Percentiles rank a stretch among this genome's conserved stretches.
Evolutionary conservation across 2,113 vertebrate species (phyloP).

Genomic region (Solea solea): DNA sequence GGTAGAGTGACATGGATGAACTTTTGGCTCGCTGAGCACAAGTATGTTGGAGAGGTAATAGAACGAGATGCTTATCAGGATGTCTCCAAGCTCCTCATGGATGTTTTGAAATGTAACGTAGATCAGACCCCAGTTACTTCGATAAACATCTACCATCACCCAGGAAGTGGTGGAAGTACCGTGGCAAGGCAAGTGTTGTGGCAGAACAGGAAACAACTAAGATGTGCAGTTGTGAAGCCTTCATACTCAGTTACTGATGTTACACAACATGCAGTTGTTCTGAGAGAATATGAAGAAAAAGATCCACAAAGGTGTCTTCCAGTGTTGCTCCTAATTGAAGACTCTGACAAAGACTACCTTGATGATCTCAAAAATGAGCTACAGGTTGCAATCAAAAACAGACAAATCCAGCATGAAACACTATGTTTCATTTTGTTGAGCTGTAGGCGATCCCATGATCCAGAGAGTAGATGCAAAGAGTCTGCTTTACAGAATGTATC

Average conservation of each 20-base stretch:
- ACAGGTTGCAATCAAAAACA: slow-evolving; percentile 69
- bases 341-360: slow-evolving; percentile 82
- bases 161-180: slow-evolving; percentile 89
- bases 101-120: slow-evolving; percentile 43
- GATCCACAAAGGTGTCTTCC: slow-evolving; percentile 77
- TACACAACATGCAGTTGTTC: slow-evolving; percentile 77
- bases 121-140: slow-evolving; percentile 69
- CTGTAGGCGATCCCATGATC: slow-evolving; percentile 81
- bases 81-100: slow-evolving; percentile 53
- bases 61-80: slow-evolving; percentile 61
- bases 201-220: slow-evolving; percentile 80
- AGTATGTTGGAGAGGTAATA: slow-evolving; percentile 79
- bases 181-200: slow-evolving; percentile 85
- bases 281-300: slow-evolving; percentile 85
- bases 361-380: slow-evolving; percentile 80
- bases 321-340: slow-evolving; percentile 84
- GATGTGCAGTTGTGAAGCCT: slow-evolving; percentile 82
- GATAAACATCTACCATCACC: slow-evolving; percentile 87
- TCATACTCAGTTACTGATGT: slow-evolving; percentile 69
- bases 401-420: slow-evolving; percentile 67
- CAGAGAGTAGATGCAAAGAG: slow-evolving; percentile 76
- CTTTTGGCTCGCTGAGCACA: slow-evolving; percentile 85
- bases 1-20: slow-evolving; percentile 84
- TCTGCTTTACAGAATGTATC: slow-evolving; percentile 81
- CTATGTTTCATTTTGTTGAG: slow-evolving; percentile 84